These are phyloP conservation scores for Mythimna albipuncta DNA, from an alignment of 2,888 invertebrate genomes.

Conservation along the genomic window DNA sequence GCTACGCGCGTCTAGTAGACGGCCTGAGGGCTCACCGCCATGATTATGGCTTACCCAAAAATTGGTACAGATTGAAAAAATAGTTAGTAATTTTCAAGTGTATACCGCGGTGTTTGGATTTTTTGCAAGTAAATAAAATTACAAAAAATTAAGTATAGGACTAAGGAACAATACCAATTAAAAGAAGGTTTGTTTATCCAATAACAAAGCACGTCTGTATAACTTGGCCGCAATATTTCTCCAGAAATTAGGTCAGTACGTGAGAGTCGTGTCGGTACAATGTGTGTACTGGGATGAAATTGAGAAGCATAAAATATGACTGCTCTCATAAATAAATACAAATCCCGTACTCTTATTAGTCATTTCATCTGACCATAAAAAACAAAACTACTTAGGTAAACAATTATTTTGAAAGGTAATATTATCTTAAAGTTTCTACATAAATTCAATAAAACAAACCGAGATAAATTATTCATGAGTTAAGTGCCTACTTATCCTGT, in stretches of 20 bases:
- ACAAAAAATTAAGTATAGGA: background rate
- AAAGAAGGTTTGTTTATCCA: background rate
- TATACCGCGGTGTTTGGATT: too few relatives aligned
- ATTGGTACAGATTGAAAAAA: too few relatives aligned
- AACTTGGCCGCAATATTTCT: conserved; percentile 26
- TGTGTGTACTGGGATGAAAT: background rate
- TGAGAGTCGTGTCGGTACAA: conserved; percentile 5
- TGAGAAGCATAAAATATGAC: background rate
- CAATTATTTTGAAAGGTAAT: conserved; percentile 35
- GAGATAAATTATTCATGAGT: conserved; percentile 42
- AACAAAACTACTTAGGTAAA: conserved; percentile 24
- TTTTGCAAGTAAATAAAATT: too few relatives aligned
- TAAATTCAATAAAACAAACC: conserved; percentile 39
- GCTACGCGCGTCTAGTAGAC: too few relatives aligned
- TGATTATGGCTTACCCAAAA: too few relatives aligned
- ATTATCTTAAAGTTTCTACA: conserved; percentile 18
- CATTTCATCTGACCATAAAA: conserved; percentile 4
- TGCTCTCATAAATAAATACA: background rate
- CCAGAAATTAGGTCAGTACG: conserved; percentile 33
- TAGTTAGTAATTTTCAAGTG: too few relatives aligned
- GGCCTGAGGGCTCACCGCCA: too few relatives aligned
- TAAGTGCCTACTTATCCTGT: conserved; percentile 18
- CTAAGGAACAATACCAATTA: background rate
- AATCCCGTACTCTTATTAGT: conserved; percentile 5
- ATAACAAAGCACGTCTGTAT: conserved; percentile 26